Evolutionary conservation across 2,888 invertebrate species (phyloP), one percentile per base, ranked within the genome.

Genomic region (Homarus gammarus): DNA sequence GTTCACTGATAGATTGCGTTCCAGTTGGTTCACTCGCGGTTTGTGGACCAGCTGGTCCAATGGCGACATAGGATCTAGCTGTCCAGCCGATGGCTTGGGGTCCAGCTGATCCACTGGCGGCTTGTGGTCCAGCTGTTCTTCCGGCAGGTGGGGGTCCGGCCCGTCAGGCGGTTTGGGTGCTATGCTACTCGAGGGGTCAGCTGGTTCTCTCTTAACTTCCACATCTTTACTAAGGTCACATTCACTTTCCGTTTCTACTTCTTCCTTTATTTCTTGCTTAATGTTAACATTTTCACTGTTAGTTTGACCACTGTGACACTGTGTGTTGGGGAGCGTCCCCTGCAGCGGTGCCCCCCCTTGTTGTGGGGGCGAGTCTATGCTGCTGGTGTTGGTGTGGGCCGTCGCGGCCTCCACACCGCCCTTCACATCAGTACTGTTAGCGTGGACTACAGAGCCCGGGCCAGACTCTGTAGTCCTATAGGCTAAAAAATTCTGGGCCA

Each of bases 401-500:
- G 38, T 83, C 84, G 78, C 72, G 78, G 88, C 75, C 78, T 68
- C 78, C 68, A 78, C 84, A 61, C 88, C 84, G 88, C 88, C 88
- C 88, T 89, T 83, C 81, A 82, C 88, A 89, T 89, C 88, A 89
- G 78, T 89, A 83, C 77, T 89, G 88, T 87, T 87, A 78, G 90
- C 87, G 70, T 88, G 91, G 91, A 91, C 91, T 86, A 90, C 91
- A 91, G 91, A 91, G 91, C 90, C 91, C 91, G 91, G 90, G 91
- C 87, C 91, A 87, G 90, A 82, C 91, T 91, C 91, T 91, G 91
- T 84, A 91, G 91, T 91, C 91, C 91, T 91, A 91, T 90, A 91
- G 89, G 91, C 91, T 91, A 91, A 91, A 91, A 91, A 91, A 91
- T 91, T 91, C 91, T 91, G 91, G 33, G 88, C 88, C 90, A 90